Evolutionary conservation across 2,888 invertebrate genomes (phyloP).

Genomic region (Dioctria rufipes): DNA sequence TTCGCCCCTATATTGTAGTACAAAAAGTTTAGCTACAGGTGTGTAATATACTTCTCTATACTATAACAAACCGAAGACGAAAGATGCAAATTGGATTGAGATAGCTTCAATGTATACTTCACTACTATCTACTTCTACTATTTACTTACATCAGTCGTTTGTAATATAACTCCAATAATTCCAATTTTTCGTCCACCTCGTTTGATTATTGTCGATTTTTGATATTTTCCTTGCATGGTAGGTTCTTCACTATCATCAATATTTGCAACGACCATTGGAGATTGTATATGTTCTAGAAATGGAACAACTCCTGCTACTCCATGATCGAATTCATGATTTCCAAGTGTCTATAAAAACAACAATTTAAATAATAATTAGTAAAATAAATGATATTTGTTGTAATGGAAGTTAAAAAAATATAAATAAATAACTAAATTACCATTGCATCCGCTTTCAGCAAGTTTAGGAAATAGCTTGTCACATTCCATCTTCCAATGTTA

Average conservation of each 20-base stretch:
- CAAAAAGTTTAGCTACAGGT: too few relatives aligned
- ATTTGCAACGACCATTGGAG: conserved; percentile 83
- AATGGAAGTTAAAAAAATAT: not conserved
- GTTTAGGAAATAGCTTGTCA: conserved; percentile 84
- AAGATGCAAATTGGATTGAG: too few relatives aligned
- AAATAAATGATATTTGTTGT: not conserved
- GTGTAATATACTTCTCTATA: too few relatives aligned
- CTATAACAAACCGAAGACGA: too few relatives aligned
- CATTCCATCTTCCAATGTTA: conserved; percentile 81
- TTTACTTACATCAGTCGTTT: conserved; percentile 75
- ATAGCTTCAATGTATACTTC: too few relatives aligned
- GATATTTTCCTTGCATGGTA: conserved; percentile 75
- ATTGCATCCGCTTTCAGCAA: conserved; percentile 83
- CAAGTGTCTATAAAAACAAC: conserved; percentile 77
- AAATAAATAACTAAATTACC: conserved; percentile 71
- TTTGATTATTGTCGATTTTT: conserved; percentile 78
- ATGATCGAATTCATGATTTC: conserved; percentile 91
- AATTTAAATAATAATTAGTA: not conserved
- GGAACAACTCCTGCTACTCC: conserved; percentile 81
- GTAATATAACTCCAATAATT: conserved; percentile 83
- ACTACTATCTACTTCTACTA: too few relatives aligned
- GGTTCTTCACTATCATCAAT: conserved; percentile 82
- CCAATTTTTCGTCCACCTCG: conserved; percentile 80
- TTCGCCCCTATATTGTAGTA: too few relatives aligned
- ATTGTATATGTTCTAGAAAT: conserved; percentile 77